A percentile compares a stretch with the other conserved stretches of the same genome.
Evolutionary conservation across 1,140 invertebrate genomes (phyloP).

Genomic region (Xylocopa sonorina): DNA sequence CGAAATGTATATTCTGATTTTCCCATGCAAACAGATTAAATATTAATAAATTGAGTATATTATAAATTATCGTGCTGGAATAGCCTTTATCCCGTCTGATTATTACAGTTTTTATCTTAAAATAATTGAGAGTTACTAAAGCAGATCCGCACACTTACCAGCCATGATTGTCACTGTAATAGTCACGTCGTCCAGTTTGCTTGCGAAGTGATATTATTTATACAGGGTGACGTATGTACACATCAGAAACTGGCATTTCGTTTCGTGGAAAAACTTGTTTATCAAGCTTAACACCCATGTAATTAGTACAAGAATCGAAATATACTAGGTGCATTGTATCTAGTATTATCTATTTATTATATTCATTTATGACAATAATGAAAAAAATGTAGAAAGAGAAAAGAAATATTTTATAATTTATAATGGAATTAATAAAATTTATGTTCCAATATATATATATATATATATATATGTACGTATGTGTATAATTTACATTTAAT

Average conservation of each 20-base stretch:
- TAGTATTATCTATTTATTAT: neutral
- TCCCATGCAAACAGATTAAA: too few relatives aligned
- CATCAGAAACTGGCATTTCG: neutral
- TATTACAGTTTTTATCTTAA: neutral
- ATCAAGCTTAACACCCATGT: neutral
- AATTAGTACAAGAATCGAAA: neutral
- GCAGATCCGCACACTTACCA: conserved; percentile 72
- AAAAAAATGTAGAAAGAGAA: neutral
- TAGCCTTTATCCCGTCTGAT: neutral
- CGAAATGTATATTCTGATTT: neutral
- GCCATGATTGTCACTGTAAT: conserved; percentile 78
- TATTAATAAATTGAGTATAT: neutral
- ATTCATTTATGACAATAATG: neutral
- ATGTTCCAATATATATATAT: too few relatives aligned
- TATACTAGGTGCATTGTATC: too few relatives aligned
- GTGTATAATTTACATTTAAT: neutral
- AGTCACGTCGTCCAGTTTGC: conserved; percentile 78
- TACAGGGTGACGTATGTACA: conserved; percentile 42
- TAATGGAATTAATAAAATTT: too few relatives aligned
- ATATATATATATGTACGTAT: neutral
- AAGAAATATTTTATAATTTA: neutral
- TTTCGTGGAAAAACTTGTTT: neutral
- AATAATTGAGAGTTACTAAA: conserved; percentile 37
- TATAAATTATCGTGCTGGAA: neutral
- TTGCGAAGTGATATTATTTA: conserved; percentile 27